Percentiles rank a stretch among this genome's conserved stretches.
phyloP scores from a whole-genome alignment of 2,888 invertebrate genomes.

The Tenthredo mesomela region DNA sequence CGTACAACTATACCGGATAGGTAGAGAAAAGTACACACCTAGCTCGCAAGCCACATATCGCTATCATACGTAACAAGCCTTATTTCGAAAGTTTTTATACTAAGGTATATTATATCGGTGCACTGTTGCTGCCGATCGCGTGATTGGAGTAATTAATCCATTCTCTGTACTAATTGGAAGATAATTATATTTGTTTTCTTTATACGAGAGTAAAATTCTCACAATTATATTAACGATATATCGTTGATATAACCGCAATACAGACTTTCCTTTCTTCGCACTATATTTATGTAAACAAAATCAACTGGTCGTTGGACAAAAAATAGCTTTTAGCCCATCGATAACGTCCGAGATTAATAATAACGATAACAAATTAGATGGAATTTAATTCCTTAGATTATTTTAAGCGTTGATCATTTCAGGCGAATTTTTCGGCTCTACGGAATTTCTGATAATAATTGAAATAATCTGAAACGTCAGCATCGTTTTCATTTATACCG shows the following conservation, averaged over 20 bases:
- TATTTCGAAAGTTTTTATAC: neutral
- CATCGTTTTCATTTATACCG: neutral
- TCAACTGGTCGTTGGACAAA: neutral
- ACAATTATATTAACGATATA: neutral
- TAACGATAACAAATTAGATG: neutral
- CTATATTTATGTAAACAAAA: neutral
- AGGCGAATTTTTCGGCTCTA: neutral
- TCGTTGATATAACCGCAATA: neutral
- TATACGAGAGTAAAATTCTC: neutral
- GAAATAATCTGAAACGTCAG: neutral
- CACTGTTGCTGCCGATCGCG: neutral
- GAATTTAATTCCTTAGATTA: neutral
- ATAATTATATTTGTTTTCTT: neutral
- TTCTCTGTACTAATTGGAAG: neutral
- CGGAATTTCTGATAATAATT: neutral
- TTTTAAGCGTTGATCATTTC: neutral
- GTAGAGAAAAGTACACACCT: constrained; percentile 3
- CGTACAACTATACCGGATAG: neutral
- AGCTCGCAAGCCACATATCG: neutral
- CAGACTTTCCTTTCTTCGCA: neutral
- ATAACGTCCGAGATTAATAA: neutral
- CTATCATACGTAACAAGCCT: neutral
- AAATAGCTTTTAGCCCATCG: neutral
- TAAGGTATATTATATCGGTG: neutral
- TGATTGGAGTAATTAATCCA: neutral